These are phyloP conservation scores for Taurulus bubalis DNA, from an alignment of 2,113 vertebrate genomes.

Conservation along the genomic window DNA sequence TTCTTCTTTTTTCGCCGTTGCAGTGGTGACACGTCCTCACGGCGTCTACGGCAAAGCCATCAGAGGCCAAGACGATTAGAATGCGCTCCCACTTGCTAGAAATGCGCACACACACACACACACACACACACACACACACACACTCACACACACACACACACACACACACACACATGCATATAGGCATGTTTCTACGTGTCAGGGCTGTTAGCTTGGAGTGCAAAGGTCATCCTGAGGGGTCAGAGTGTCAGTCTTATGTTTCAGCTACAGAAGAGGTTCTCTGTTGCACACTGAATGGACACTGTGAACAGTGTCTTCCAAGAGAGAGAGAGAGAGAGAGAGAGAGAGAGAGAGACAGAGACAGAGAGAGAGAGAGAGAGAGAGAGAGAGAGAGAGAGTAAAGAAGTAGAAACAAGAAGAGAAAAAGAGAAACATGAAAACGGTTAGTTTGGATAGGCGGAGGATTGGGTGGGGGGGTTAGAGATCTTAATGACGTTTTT, in stretches of 20 bases:
- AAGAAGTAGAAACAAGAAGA: constrained; percentile 46
- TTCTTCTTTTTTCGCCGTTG: not conserved
- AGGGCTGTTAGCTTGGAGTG: constrained; percentile 47
- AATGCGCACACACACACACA: not conserved
- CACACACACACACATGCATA: not conserved
- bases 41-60: not conserved
- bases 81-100: constrained; percentile 17
- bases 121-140: not conserved
- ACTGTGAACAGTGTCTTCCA: constrained; percentile 42
- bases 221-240: constrained; percentile 68
- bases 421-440: constrained; percentile 27
- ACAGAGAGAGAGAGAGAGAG: constrained; percentile 9
- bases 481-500: constrained; percentile 58
- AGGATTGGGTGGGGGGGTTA: constrained; percentile 49
- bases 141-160: too few relatives aligned
- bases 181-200: constrained; percentile 68
- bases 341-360: constrained; percentile 18
- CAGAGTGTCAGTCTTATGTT: constrained; percentile 70
- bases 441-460: constrained; percentile 6
- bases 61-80: constrained; percentile 27
- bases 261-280: constrained; percentile 68
- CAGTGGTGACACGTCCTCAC: not conserved
- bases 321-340: constrained; percentile 16
- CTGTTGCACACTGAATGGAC: constrained; percentile 68
- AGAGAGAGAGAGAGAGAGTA: constrained; percentile 14